These are phyloP conservation scores for Burhinus oedicnemus DNA, from an alignment of 2,113 vertebrate species.

Conservation along the genomic window DNA sequence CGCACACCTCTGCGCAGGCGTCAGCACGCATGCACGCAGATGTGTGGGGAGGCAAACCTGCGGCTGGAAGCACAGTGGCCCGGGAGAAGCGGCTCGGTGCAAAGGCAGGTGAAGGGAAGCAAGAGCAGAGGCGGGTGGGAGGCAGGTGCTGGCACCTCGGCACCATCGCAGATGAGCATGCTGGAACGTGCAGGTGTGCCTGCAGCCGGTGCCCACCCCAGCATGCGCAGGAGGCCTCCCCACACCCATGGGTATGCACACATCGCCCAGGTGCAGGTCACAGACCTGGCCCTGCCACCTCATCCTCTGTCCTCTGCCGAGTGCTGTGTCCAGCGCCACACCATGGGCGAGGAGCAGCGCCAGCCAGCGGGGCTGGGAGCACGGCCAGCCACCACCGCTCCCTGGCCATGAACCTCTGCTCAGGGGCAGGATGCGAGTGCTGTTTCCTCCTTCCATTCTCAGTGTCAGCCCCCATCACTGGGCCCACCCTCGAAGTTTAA, in stretches of 20 bases:
- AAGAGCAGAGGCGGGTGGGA: accelerated
- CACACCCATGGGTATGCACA: accelerated
- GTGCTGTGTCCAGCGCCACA: background rate
- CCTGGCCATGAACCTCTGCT: background rate
- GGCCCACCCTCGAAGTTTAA: background rate
- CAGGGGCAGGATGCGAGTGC: background rate
- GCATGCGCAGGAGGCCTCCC: background rate
- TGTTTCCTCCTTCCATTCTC: background rate
- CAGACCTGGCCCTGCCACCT: background rate
- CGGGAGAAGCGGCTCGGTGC: accelerated
- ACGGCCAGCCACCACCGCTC: accelerated
- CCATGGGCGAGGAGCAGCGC: accelerated
- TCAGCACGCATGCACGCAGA: background rate
- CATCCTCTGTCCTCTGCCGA: background rate
- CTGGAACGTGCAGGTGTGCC: background rate
- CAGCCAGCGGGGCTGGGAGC: background rate
- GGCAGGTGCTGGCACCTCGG: background rate
- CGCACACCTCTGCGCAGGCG: background rate
- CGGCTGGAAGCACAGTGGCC: accelerated
- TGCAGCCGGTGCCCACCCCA: background rate
- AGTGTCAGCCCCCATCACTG: background rate
- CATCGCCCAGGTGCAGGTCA: background rate
- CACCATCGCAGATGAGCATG: background rate
- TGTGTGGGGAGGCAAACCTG: background rate
- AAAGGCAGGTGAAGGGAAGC: background rate